Evolutionary conservation across 2,888 invertebrate genomes (phyloP).

Genomic region (Perithous albicinctus): DNA sequence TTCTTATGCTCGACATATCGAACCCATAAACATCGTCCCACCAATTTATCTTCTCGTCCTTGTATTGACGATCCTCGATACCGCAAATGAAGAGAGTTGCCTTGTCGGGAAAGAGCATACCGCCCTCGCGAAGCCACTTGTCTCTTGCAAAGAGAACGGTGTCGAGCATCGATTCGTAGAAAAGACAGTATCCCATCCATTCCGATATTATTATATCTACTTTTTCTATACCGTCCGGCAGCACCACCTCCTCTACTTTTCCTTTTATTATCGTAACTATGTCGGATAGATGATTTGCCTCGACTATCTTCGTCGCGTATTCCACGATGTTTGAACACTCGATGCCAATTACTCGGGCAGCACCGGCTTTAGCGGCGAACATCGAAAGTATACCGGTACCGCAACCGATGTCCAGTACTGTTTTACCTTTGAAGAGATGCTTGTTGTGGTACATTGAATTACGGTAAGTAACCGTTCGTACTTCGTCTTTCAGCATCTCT

Average conservation of each 20-base stretch:
- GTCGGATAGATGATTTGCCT: constrained; percentile 92
- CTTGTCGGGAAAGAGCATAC: constrained; percentile 96
- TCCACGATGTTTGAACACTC: constrained; percentile 99
- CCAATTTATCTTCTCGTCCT: constrained; percentile 99
- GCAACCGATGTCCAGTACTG: constrained; percentile 98
- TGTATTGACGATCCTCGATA: constrained; percentile 99
- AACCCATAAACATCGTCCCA: constrained; percentile 99
- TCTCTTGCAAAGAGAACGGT: constrained; percentile 99
- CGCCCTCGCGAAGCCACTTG: constrained; percentile 97
- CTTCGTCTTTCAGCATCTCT: constrained; percentile 99
- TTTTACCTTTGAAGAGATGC: constrained; percentile 97
- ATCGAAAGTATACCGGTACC: constrained; percentile 99
- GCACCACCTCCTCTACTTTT: constrained; percentile 96
- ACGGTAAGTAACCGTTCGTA: constrained; percentile 98
- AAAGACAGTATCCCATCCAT: constrained; percentile 95
- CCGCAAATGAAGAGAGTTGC: constrained; percentile 98
- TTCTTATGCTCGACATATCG: constrained; percentile 99
- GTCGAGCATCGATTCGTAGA: constrained; percentile 99
- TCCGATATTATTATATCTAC: constrained; percentile 97
- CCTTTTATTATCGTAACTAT: constrained; percentile 94
- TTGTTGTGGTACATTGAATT: constrained; percentile 99
- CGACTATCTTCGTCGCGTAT: constrained; percentile 97
- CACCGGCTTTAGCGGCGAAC: constrained; percentile 99
- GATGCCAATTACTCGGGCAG: constrained; percentile 97
- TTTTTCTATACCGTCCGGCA: constrained; percentile 95